Evolutionary conservation across 2,888 invertebrate genomes (phyloP).

Genomic region (Dione juno): DNA sequence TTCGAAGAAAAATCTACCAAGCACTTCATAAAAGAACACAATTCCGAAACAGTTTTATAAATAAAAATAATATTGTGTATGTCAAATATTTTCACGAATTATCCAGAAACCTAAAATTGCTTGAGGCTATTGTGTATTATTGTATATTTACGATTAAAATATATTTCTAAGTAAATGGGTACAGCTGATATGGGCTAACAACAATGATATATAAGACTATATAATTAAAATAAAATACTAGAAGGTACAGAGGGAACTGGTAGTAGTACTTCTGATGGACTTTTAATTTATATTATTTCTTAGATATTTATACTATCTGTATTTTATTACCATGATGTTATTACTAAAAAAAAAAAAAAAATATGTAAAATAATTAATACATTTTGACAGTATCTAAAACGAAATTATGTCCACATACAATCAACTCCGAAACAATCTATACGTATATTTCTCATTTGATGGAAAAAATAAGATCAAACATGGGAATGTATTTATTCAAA

Average conservation of each 20-base stretch:
- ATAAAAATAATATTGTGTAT: not conserved
- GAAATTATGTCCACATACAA: too few relatives aligned
- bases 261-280: not conserved
- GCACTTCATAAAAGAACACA: not conserved
- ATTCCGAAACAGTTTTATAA: not conserved
- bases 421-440: too few relatives aligned
- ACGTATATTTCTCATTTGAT: too few relatives aligned
- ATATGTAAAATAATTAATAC: too few relatives aligned
- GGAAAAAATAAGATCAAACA: too few relatives aligned
- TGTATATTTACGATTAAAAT: too few relatives aligned
- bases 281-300: too few relatives aligned
- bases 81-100: slow-evolving; percentile 4
- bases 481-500: too few relatives aligned
- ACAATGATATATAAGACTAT: not conserved
- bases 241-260: not conserved
- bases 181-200: not conserved
- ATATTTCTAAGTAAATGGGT: not conserved
- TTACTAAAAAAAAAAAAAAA: too few relatives aligned
- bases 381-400: too few relatives aligned
- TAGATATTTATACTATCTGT: too few relatives aligned
- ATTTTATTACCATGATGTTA: too few relatives aligned
- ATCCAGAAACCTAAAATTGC: not conserved
- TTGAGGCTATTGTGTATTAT: not conserved
- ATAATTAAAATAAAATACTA: not conserved
- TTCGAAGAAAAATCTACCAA: not conserved